Conservation (phyloP, 2,797 vertebrate genomes). For the Syngnathus acus region DNA sequence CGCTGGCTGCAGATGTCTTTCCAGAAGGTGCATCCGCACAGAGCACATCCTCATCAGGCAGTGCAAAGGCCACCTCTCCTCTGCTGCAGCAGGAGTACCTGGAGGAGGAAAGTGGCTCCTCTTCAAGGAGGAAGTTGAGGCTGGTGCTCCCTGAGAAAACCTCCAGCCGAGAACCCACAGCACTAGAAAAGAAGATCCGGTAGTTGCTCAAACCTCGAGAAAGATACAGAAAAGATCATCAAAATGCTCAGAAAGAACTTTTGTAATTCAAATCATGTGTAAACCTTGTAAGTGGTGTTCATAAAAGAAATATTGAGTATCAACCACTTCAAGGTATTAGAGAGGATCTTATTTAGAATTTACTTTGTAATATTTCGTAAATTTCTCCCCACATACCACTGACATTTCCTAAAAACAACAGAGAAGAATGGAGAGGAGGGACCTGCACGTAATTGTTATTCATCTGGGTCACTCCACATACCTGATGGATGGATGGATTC, state of each 20-base stretch:
- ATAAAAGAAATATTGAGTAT: too few relatives aligned
- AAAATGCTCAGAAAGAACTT: background rate
- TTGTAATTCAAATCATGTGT: background rate
- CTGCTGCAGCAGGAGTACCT: slow-evolving; percentile 58
- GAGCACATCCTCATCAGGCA: background rate
- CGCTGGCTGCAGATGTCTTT: slow-evolving; percentile 11
- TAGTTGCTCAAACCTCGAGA: slow-evolving; percentile 19
- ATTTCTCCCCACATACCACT: too few relatives aligned
- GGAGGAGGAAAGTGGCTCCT: slow-evolving; percentile 49
- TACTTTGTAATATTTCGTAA: too few relatives aligned
- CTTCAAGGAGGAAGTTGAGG: slow-evolving; percentile 62
- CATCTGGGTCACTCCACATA: too few relatives aligned
- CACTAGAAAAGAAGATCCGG: slow-evolving; percentile 69
- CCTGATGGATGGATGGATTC: too few relatives aligned
- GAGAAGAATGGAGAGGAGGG: too few relatives aligned
- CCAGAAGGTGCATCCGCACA: slow-evolving; percentile 13
- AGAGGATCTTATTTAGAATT: too few relatives aligned
- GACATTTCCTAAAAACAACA: too few relatives aligned
- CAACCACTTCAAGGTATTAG: too few relatives aligned
- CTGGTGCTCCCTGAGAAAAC: slow-evolving; percentile 68
- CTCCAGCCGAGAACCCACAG: slow-evolving; percentile 45
- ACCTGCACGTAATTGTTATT: too few relatives aligned
- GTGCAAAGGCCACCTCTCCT: slow-evolving; percentile 7
- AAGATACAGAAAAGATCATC: too few relatives aligned
- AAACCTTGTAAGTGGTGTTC: background rate